Percentiles rank a stretch among this genome's conserved stretches.
Conservation (phyloP, 2,113 vertebrate genomes). For the Candoia aspera region DNA sequence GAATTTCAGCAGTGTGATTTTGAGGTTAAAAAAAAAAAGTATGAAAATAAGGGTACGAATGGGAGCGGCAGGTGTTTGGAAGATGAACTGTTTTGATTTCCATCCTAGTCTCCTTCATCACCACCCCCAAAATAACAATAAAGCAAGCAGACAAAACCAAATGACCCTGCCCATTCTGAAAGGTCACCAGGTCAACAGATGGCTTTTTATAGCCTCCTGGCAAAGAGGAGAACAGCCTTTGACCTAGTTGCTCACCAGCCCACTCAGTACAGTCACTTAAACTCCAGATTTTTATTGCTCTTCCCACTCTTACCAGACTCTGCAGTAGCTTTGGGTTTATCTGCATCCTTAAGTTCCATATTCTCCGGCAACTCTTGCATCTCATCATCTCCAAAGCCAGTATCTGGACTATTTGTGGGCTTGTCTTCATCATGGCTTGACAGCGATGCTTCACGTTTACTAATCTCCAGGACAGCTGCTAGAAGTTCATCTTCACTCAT, state of each 20-base stretch:
- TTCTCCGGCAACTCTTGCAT: slow-evolving; percentile 85
- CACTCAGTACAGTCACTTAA: not conserved
- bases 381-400: slow-evolving; percentile 92
- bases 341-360: slow-evolving; percentile 79
- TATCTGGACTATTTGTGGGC: slow-evolving; percentile 91
- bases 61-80: not conserved
- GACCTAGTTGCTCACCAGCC: not conserved
- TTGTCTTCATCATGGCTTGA: slow-evolving; percentile 80
- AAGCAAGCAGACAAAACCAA: not conserved
- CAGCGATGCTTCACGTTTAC: slow-evolving; percentile 80
- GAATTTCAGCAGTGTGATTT: not conserved
- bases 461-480: slow-evolving; percentile 91
- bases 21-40: not conserved
- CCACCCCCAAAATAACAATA: not conserved
- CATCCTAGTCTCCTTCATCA: not conserved
- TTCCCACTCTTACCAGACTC: slow-evolving; percentile 73
- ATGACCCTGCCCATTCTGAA: not conserved
- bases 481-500: slow-evolving; percentile 94
- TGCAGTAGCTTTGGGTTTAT: slow-evolving; percentile 76
- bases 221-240: not conserved
- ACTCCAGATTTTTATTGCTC: not conserved
- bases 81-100: not conserved
- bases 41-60: not conserved
- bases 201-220: not conserved
- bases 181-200: not conserved